These are phyloP conservation scores for Platichthys flesus DNA, from an alignment of 2,113 vertebrate species.

Conservation along the genomic window DNA sequence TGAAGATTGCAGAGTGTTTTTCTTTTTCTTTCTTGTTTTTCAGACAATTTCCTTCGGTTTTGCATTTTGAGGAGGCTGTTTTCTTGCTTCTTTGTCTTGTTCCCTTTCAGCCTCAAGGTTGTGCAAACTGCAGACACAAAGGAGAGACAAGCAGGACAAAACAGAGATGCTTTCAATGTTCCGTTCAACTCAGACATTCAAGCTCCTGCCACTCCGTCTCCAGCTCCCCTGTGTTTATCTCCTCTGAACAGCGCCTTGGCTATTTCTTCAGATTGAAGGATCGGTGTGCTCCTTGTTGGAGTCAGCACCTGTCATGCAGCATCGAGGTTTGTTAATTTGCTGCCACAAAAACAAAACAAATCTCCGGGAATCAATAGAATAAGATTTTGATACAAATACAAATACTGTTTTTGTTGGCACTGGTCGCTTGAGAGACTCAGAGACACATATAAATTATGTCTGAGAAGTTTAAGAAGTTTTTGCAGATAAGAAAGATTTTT, in stretches of 20 bases:
- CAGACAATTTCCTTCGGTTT: background rate
- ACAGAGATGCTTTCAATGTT: constrained; percentile 12
- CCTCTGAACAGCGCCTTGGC: background rate
- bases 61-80: background rate
- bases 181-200: background rate
- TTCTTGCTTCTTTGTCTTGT: constrained; percentile 5
- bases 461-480: background rate
- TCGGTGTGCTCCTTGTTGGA: background rate
- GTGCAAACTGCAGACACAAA: background rate
- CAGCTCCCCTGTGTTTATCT: constrained; percentile 14
- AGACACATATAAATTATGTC: background rate
- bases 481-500: background rate
- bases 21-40: background rate
- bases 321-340: background rate
- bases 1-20: background rate
- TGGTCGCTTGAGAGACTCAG: background rate
- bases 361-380: constrained; percentile 6
- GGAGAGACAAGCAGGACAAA: constrained; percentile 5
- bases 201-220: constrained; percentile 7
- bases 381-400: background rate
- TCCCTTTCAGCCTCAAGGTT: constrained; percentile 43
- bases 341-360: background rate
- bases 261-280: background rate
- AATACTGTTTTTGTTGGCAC: background rate
- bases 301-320: background rate